phyloP scores from a whole-genome alignment of 2,888 invertebrate genomes.

The Ectemnius continuus region DNA sequence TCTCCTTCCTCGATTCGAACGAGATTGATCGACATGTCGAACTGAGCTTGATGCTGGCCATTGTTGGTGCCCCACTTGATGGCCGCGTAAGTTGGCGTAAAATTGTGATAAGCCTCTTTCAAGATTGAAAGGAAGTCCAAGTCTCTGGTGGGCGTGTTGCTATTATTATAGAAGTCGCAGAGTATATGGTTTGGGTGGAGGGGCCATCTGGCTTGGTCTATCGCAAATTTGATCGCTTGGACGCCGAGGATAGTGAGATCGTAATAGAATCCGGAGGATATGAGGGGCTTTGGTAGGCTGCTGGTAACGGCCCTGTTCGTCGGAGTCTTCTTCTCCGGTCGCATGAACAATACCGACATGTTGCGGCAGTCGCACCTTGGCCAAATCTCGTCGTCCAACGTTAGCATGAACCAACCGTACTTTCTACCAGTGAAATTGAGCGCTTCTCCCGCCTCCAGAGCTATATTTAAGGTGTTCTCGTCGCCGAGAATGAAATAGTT shows the following conservation, averaged over 20 bases:
- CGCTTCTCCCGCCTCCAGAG: conserved; percentile 85
- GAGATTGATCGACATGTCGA: conserved; percentile 63
- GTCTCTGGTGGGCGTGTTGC: conserved; percentile 86
- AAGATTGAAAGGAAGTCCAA: conserved; percentile 81
- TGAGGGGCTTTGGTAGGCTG: conserved; percentile 60
- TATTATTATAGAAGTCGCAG: conserved; percentile 89
- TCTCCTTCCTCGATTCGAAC: conserved; percentile 86
- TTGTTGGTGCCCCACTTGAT: conserved; percentile 68
- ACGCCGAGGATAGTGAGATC: conserved; percentile 81
- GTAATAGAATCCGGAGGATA: conserved; percentile 88
- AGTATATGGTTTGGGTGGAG: conserved; percentile 85
- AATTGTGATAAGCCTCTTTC: conserved; percentile 44
- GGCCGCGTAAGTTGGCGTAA: conserved; percentile 66
- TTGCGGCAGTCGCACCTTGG: conserved; percentile 87
- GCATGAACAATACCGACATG: conserved; percentile 87
- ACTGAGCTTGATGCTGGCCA: conserved; percentile 68
- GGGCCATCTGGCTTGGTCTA: conserved; percentile 84
- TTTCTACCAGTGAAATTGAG: conserved; percentile 89
- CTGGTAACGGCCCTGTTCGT: not conserved
- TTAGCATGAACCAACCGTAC: conserved; percentile 92
- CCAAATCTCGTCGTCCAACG: conserved; percentile 85
- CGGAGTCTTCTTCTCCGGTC: conserved; percentile 79
- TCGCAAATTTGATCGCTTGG: conserved; percentile 68
- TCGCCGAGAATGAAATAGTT: conserved; percentile 93
- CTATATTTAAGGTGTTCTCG: conserved; percentile 84